Base-by-base conservation (phyloP, 2,797 vertebrate species). In the Enteromius anoplus region DNA sequence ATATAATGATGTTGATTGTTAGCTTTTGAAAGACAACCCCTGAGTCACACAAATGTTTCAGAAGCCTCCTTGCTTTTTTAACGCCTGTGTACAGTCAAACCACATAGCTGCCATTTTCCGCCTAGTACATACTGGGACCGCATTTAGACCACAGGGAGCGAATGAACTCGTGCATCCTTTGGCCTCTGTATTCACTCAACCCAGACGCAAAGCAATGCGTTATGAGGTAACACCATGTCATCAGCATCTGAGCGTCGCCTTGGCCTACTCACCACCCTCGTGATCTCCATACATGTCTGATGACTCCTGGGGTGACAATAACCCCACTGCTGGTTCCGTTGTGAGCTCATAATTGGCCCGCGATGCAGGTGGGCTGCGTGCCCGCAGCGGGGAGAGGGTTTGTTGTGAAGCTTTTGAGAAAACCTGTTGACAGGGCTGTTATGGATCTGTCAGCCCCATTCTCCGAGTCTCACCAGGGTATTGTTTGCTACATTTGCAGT, bases 161-260 rank as follows among this genome's bases (percentile, higher is more conserved):
- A 72, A 86, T 88, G 87, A 90, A 81, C 85, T 89, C 89, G 84
- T 86, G 55, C 53, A 82, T 83, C 72, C 82, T 82, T 84, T 86
- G 84, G 64, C 75, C 82, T 53, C 71, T 14, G 69, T 80, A 84
- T 84, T 79, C 78, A 11, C 60, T 68, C 64, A 29, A 45, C 66
- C 70, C 55, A 81, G 75, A 76, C 64, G 75, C 42, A 8, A 80
- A 80, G 84, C 73, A 72, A 72, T 86, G 66, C 78, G 78, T 87
- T 88, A 85, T 66, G 83, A 88, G 82, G 89, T 88, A 87, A 85
- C 82, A 85, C 84, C 82, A 90, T 88, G 87, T 90, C 84, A 82
- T 85, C 69, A 86, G 78, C 77, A 85, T 78, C 84, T 75, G 76
- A 62, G 45, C 29, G 58, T 71, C 62, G 40, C 10, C 29, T 53